Base-by-base conservation (phyloP, 2,113 vertebrate genomes). In the Engystomops pustulosus region DNA sequence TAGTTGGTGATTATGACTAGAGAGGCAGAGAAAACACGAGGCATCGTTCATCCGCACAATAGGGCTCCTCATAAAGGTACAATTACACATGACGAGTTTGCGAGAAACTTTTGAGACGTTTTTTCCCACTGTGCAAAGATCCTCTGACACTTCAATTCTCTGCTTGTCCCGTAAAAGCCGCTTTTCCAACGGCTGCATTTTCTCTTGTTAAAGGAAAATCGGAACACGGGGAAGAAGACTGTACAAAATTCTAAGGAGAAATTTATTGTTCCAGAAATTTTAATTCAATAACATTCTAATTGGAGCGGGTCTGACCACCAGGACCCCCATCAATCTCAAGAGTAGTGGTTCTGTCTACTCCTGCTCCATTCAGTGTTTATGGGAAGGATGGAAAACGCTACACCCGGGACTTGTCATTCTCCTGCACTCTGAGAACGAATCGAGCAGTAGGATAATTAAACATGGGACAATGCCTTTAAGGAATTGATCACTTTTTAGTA, bases 1-100 rank as follows among this genome's bases (percentile, higher is more conserved):
- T 84, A 84, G 81, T 76, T 51, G 72, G 82, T 84, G 82, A 84
- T 84, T 84, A 84, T 41, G 58, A 49, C 72, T 77, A 36, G 82
- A 75, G 82, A 84, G 74, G 60, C 36, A 69, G 47, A 49, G 38
- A 67, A 68, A 62, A 71, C 32, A 60, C 25, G 70, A 47, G 45
- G 70, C 81, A 75, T 72, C 81, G 71, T 84, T 84, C 82, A 77
- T 30, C 44, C 30, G 20, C 82, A 84, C 82, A 84, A 84, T 78
- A 38, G 82, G 74, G 45, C 82, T 77, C 76, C 69, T 78, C 60
- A 78, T 78, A 78, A 65, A 68, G 74, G 62, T 51, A 84, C 72
- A 84, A 78, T 84, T 84, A 84, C 74, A 30, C 10, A 51, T 84
- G 82, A 84, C 74, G 74, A 69, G 82, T 41, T 78, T 55, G 41